These are phyloP conservation scores for Drosophila bocqueti DNA, from an alignment of 1,140 invertebrate species.

Conservation along the genomic window DNA sequence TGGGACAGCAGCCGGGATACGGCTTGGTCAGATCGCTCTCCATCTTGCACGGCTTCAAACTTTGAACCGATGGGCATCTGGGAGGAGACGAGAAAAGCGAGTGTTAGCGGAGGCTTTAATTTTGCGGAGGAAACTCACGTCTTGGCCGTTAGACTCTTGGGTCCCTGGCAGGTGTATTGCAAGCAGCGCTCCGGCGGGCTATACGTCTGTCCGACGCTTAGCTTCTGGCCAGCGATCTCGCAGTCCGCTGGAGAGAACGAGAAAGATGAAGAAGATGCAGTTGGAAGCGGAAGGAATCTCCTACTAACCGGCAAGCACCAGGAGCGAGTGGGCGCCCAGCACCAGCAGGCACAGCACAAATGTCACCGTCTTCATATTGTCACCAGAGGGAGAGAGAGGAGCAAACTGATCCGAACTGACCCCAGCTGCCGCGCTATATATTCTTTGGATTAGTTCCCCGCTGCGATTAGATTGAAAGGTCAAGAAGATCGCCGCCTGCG, in stretches of 20 bases:
- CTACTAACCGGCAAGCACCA: constrained; percentile 57
- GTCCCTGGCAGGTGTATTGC: constrained; percentile 28
- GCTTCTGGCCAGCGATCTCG: constrained; percentile 8
- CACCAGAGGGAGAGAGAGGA: not conserved
- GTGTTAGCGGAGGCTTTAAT: too few relatives aligned
- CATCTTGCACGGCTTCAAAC: constrained; percentile 44
- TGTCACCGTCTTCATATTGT: constrained; percentile 49
- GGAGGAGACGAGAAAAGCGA: not conserved
- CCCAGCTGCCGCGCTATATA: constrained; percentile 5
- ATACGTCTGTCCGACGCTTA: constrained; percentile 45
- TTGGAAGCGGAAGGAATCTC: too few relatives aligned
- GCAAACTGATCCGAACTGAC: constrained; percentile 5
- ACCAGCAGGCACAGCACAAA: constrained; percentile 65
- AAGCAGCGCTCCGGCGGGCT: constrained; percentile 32
- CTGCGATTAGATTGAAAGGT: constrained; percentile 35
- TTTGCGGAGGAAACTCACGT: constrained; percentile 10
- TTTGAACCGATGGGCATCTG: constrained; percentile 42
- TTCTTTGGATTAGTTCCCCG: not conserved
- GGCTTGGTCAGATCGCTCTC: constrained; percentile 46
- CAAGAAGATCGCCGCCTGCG: constrained; percentile 21
- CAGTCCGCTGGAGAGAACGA: constrained; percentile 30
- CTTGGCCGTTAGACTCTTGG: not conserved
- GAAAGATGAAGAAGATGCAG: not conserved
- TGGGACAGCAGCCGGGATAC: constrained; percentile 63
- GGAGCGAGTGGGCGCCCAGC: constrained; percentile 42